Evolutionary conservation across 2,888 invertebrate genomes (phyloP), one percentile per base, ranked within the genome.

Genomic region (Gastrophysa polygoni): DNA sequence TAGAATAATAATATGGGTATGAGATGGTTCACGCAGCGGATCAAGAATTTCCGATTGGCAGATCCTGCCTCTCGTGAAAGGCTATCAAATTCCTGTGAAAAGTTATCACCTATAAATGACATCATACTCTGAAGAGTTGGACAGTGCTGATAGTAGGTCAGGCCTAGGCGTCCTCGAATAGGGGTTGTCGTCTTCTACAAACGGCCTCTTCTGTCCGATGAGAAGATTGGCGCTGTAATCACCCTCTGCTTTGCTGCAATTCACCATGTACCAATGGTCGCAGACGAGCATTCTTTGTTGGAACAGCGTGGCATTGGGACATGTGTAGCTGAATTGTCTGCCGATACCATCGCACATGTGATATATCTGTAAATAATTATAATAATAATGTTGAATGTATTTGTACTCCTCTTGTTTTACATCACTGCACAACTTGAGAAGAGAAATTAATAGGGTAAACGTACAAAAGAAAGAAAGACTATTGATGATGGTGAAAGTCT

Each of bases 261-360:
- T 90, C 61, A 91, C 91, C 90, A 91, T 91, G 79, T 91, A 91
- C 91, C 89, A 89, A 78, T 92, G 91, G 80, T 91, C 91, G 77
- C 91, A 92, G 77, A 92, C 88, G 65, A 91, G 84, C 91, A 91
- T 91, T 49, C 91, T 83, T 79, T 91, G 91, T 78, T 91, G 91
- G 83, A 91, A 91, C 55, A 91, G 85, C 6, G 91, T 91, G 44
- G 90, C 90, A 81, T 91, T 91, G 21, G 91, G 91, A 72, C 92
- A 92, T 20, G 88, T 85, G 81, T 91, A 91, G 80, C 88, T 91
- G 82, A 91, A 92, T 82, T 90, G 89, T 0, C 91, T 83, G 0
- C 91, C 91, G 46, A 91, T 83, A 0, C 88, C 90, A 76, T 91
- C 91, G 78, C 91, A 91, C 91, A 91, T 91, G 82, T 92, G 91